Percentiles rank a stretch among this genome's conserved stretches.
phyloP scores from a whole-genome alignment of 2,113 vertebrate genomes.

The Etia nguti region DNA sequence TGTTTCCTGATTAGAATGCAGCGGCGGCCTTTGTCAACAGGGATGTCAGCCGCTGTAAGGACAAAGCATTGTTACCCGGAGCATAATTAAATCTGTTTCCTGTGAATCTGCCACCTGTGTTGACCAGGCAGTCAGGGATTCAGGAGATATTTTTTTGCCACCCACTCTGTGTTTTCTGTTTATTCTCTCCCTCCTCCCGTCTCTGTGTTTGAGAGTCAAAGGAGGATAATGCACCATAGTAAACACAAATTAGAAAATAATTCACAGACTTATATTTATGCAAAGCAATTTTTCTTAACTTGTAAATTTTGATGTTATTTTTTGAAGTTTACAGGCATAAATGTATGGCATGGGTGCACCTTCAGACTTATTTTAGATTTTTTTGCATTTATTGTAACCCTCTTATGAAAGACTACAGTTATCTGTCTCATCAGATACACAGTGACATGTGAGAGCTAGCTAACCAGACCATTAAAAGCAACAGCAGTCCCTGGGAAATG shows the following conservation, averaged over 20 bases:
- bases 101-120: conserved; percentile 75
- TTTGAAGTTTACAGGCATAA: background rate
- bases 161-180: conserved; percentile 25
- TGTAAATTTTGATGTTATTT: background rate
- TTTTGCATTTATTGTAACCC: background rate
- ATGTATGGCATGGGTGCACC: background rate
- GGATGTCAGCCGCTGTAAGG: conserved; percentile 85
- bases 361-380: background rate
- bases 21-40: conserved; percentile 90
- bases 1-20: conserved; percentile 97
- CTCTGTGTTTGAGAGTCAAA: background rate
- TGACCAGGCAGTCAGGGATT: conserved; percentile 73
- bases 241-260: background rate
- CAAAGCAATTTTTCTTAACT: background rate
- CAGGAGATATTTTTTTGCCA: conserved; percentile 9
- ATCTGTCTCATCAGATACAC: conserved; percentile 64
- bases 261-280: background rate
- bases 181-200: conserved; percentile 25
- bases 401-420: conserved; percentile 48
- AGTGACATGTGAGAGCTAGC: conserved; percentile 56
- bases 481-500: conserved; percentile 61
- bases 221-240: background rate
- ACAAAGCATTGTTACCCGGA: conserved; percentile 88
- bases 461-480: conserved; percentile 70
- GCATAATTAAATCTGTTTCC: conserved; percentile 90